Conservation (phyloP, 2,797 vertebrate species). For the Peromyscus eremicus region DNA sequence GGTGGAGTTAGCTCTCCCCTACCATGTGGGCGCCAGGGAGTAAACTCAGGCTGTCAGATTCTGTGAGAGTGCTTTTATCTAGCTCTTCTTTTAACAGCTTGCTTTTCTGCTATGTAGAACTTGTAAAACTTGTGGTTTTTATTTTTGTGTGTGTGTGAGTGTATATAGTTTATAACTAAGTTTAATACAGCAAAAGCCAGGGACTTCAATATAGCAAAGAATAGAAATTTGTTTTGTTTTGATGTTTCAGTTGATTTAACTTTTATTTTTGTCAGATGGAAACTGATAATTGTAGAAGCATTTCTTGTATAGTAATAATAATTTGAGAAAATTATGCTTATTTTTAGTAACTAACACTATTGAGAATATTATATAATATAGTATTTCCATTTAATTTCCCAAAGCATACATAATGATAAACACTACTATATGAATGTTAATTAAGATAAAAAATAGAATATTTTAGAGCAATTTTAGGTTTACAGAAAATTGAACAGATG, state of each 20-base stretch:
- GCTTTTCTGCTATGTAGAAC: neutral
- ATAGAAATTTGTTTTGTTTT: neutral
- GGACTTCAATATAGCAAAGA: neutral
- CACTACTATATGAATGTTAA: neutral
- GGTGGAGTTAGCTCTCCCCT: neutral
- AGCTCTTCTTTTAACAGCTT: neutral
- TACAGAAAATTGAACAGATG: conserved; percentile 21
- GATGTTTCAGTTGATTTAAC: conserved; percentile 19
- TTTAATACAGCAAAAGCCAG: neutral
- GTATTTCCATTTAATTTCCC: conserved; percentile 46
- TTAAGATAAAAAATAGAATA: conserved; percentile 21
- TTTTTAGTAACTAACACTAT: conserved; percentile 30
- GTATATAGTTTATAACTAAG: conserved; percentile 1
- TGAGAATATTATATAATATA: neutral
- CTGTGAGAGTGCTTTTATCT: neutral
- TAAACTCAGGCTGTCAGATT: neutral
- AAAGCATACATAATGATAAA: conserved; percentile 34
- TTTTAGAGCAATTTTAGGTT: conserved; percentile 45
- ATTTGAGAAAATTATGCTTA: conserved; percentile 45
- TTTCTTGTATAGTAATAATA: conserved; percentile 18
- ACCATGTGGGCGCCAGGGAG: neutral
- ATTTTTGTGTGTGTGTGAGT: neutral
- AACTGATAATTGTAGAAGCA: conserved; percentile 14
- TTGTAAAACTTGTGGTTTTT: conserved; percentile 25
- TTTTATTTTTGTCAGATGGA: conserved; percentile 52